Percentiles rank a stretch among this genome's conserved stretches.
Conservation (phyloP, 2,113 vertebrate genomes). For the Tragelaphus buxtoni region DNA sequence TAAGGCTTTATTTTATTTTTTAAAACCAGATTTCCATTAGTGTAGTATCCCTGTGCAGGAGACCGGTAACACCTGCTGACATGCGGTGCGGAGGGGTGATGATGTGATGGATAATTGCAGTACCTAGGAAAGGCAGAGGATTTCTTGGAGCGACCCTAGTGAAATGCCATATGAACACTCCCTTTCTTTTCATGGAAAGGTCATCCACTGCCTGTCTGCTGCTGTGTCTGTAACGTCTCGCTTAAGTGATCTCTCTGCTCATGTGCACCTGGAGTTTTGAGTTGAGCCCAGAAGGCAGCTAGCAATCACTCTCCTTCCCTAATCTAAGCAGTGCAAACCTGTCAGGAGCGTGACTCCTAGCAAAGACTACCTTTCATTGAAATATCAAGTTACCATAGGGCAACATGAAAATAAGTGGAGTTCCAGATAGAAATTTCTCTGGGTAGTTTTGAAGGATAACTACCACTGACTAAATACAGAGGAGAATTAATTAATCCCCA, state of each 20-base stretch:
- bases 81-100: neutral
- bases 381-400: neutral
- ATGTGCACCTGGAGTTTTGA: neutral
- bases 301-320: neutral
- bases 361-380: neutral
- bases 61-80: rapidly evolving
- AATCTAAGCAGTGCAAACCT: neutral
- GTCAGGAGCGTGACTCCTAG: neutral
- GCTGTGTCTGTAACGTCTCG: neutral
- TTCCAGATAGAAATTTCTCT: neutral
- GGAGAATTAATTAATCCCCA: neutral
- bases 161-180: neutral
- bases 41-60: neutral
- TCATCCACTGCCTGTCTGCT: neutral
- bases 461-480: neutral
- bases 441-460: neutral
- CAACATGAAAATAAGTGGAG: neutral
- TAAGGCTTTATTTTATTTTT: neutral
- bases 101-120: neutral
- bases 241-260: neutral
- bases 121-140: neutral
- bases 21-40: neutral
- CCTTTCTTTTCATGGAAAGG: neutral
- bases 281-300: neutral
- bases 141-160: neutral